A percentile compares a stretch with the other conserved stretches of the same genome.
phyloP scores from a whole-genome alignment of 2,113 vertebrate species.

The Puntigrus tetrazona region DNA sequence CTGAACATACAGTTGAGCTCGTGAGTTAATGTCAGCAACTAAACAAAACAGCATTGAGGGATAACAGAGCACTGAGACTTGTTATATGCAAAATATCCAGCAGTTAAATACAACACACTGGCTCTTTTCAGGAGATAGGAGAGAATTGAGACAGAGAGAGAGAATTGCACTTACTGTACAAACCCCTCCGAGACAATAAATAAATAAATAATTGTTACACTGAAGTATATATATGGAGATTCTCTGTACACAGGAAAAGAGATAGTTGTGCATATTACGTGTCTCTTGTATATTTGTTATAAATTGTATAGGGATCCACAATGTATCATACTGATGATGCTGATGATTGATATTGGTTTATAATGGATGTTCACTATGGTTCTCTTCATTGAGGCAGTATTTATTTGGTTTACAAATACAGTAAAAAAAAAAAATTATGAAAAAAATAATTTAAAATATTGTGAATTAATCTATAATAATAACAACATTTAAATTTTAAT shows the following conservation, averaged over 20 bases:
- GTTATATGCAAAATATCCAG: slow-evolving; percentile 14
- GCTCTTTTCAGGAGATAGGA: slow-evolving; percentile 2
- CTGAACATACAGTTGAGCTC: background rate
- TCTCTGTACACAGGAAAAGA: background rate
- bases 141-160: background rate
- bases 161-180: background rate
- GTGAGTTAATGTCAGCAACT: background rate
- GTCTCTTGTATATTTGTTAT: background rate
- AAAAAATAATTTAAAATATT: too few species aligned
- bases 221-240: background rate
- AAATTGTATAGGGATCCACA: background rate
- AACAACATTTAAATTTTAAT: background rate
- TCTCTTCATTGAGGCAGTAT: background rate
- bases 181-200: background rate
- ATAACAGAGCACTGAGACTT: background rate
- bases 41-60: slow-evolving; percentile 7
- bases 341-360: background rate
- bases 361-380: background rate
- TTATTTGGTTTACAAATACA: background rate
- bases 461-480: too few species aligned
- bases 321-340: background rate
- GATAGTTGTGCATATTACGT: background rate
- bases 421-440: background rate
- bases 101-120: background rate
- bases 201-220: background rate